Base-by-base conservation (phyloP, 2,888 invertebrate genomes). In the Dromius quadrimaculatus region DNA sequence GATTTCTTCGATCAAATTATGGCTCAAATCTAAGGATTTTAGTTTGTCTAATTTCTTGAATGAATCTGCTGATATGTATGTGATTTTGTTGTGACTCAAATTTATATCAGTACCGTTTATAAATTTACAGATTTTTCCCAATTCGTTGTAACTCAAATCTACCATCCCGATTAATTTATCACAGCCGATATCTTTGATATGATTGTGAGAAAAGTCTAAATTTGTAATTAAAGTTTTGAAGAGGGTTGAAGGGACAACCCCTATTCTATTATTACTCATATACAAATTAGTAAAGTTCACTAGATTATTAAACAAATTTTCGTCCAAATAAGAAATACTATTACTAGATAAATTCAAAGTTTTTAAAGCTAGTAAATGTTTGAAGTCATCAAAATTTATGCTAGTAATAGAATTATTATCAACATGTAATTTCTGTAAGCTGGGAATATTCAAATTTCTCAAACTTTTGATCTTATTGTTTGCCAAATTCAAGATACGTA, bases 311-410 rank as follows among this genome's bases (percentile, higher is more conserved):
- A 54, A 54, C 15, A 54, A 8, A 54, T 54, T 54, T 13, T 54
- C 50, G 15, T 54, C 50, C 8, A 54, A 15, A 8, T 23, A 28
- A 2, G 50, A 54, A 28, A 54, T 54, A 15, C 8, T 15, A 4
- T 54, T 54, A 15, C 11, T n/a, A 13, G 50, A 28, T 54, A 54
- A 13, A 23, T 54, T 54, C 15, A 54, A 15, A 15, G 50, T 54
- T 11, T 6, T 54, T 6, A 54, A 15, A 1, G 23, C 11, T 13
- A 28, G 15, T 13, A 59, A 36, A 36, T 59, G 11, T 59, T 6
- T n/a, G 6, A 59, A 59, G 19, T 34, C 59, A 2, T 8, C 13
- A 4, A 20, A 15, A 19, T 9, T 38, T 20, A 59, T 47, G 11
- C 11, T 47, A 19, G 22, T 2, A 2, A 47, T 6, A 2, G 11